These are phyloP conservation scores for Aleiodes alternator DNA, from an alignment of 2,888 invertebrate genomes.

Conservation along the genomic window DNA sequence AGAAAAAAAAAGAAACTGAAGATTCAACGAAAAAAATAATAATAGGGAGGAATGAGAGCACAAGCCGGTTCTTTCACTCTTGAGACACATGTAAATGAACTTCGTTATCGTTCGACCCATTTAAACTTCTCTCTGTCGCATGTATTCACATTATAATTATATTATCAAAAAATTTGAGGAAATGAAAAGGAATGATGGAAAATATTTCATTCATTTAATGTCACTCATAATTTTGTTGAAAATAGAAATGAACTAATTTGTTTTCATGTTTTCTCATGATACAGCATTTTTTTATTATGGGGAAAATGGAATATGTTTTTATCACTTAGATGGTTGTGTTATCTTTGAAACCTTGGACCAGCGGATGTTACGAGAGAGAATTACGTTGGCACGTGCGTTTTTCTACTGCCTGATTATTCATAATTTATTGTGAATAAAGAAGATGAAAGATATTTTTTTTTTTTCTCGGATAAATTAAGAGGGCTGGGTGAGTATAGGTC, in stretches of 20 bases:
- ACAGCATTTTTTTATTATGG: not conserved
- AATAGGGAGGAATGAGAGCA: conserved; percentile 18
- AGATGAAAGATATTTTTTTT: conserved; percentile 4
- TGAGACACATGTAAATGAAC: conserved; percentile 47
- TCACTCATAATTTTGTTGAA: not conserved
- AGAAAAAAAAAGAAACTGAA: not conserved
- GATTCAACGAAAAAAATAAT: conserved; percentile 5
- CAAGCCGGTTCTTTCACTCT: conserved; percentile 29
- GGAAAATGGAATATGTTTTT: not conserved
- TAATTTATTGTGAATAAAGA: not conserved
- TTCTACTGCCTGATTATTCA: no score
- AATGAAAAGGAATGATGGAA: not conserved
- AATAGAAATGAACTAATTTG: conserved; percentile 12
- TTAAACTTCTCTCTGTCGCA: conserved; percentile 44
- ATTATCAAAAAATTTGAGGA: conserved; percentile 14
- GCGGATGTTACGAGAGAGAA: conserved; percentile 36
- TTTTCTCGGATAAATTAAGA: not conserved
- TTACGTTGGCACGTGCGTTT: conserved; percentile 35
- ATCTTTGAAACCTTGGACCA: conserved; percentile 41
- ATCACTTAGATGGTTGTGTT: conserved; percentile 19
- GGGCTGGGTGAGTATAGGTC: no score
- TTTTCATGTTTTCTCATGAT: conserved; percentile 9
- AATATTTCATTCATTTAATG: conserved; percentile 24
- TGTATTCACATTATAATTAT: conserved; percentile 27
- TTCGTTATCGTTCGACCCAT: conserved; percentile 58